phyloP scores from a whole-genome alignment of 2,113 vertebrate species.

The Tupaia tana region DNA sequence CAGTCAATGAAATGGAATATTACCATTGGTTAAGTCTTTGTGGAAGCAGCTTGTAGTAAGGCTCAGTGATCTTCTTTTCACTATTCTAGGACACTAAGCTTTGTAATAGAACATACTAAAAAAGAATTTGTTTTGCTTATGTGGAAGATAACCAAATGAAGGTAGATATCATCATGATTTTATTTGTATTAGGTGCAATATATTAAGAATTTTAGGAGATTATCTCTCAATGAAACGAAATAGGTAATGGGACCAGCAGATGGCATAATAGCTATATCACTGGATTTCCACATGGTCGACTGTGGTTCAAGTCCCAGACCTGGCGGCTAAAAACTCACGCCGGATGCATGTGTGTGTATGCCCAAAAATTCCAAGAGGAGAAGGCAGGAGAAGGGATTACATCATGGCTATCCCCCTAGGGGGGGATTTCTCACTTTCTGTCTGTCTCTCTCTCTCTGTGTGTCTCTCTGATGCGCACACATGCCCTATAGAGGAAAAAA shows the following conservation, averaged over 20 bases:
- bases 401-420: too few relatives aligned
- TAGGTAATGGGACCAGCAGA: not conserved
- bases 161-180: not conserved
- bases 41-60: not conserved
- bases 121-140: constrained; percentile 44
- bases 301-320: too few relatives aligned
- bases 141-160: constrained; percentile 17
- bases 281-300: too few relatives aligned
- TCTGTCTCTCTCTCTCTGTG: too few relatives aligned
- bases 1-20: not conserved
- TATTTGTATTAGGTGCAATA: not conserved
- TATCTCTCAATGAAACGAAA: constrained; percentile 47
- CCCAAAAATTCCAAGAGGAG: too few relatives aligned
- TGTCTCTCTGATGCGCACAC: too few relatives aligned
- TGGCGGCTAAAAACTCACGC: too few relatives aligned
- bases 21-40: not conserved
- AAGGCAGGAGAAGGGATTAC: too few relatives aligned
- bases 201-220: constrained; percentile 43
- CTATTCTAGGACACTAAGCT: not conserved
- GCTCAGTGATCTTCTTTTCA: not conserved
- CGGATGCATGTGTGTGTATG: too few relatives aligned
- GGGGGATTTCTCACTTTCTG: too few relatives aligned
- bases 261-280: too few relatives aligned
- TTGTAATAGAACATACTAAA: not conserved
- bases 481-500: too few relatives aligned